These are phyloP conservation scores for Hydrotaea cyrtoneurina DNA, from an alignment of 2,888 invertebrate species.

Conservation along the genomic window DNA sequence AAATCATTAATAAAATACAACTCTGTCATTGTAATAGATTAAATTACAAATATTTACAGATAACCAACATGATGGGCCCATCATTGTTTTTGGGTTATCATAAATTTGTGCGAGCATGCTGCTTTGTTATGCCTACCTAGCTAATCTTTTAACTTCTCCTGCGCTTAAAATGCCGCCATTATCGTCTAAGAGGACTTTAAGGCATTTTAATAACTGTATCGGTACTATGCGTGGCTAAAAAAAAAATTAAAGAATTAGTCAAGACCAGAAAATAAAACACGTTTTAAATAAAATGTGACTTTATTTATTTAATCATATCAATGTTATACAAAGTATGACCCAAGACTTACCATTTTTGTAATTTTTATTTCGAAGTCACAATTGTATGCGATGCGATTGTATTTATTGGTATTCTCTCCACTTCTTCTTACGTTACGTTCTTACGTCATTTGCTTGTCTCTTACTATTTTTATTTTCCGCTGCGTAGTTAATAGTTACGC, in stretches of 20 bases:
- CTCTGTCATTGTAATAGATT: slow-evolving; percentile 59
- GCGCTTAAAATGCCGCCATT: slow-evolving; percentile 93
- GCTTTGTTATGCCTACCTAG: slow-evolving; percentile 84
- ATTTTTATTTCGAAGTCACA: background rate
- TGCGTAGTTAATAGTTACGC: slow-evolving; percentile 48
- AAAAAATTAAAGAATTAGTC: slow-evolving; percentile 43
- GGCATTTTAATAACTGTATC: slow-evolving; percentile 91
- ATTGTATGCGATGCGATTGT: background rate
- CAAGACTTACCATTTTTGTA: slow-evolving; percentile 52
- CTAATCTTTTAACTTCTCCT: slow-evolving; percentile 93
- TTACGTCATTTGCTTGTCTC: slow-evolving; percentile 17
- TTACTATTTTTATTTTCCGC: background rate
- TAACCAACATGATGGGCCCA: background rate
- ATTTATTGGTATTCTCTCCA: background rate
- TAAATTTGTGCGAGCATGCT: background rate
- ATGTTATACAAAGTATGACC: background rate
- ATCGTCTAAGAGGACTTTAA: slow-evolving; percentile 91
- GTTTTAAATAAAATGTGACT: background rate
- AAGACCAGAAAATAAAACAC: slow-evolving; percentile 46
- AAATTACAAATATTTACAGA: background rate
- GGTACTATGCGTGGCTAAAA: slow-evolving; percentile 96
- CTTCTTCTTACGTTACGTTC: background rate
- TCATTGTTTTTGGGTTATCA: background rate
- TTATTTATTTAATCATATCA: slow-evolving; percentile 4
- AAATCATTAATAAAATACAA: slow-evolving; percentile 33